Base-by-base conservation (phyloP, 2,888 invertebrate genomes). In the Nipponacmea schrenckii region DNA sequence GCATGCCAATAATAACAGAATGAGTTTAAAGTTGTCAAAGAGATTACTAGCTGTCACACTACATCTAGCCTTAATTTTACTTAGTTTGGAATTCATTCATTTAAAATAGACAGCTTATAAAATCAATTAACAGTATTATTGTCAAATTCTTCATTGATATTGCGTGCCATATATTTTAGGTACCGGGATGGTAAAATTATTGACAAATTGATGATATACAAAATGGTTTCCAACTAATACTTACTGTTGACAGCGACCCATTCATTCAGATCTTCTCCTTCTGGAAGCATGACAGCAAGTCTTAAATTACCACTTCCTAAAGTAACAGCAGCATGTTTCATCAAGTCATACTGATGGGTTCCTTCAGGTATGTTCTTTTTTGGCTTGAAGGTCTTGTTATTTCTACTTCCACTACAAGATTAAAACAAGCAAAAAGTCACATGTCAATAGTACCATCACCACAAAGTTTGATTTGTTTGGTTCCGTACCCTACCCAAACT, bases 161-260 rank as follows among this genome's bases (percentile, higher is more conserved):
- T n/a, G n/a, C n/a, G n/a, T n/a, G n/a, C n/a, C n/a, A n/a, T n/a
- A n/a, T n/a, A n/a, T n/a, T n/a, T n/a, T n/a, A n/a, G n/a, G n/a
- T n/a, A n/a, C n/a, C n/a, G n/a, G n/a, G n/a, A n/a, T n/a, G n/a
- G n/a, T n/a, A n/a, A n/a, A n/a, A n/a, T n/a, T n/a, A n/a, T n/a
- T n/a, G n/a, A n/a, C 39, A 5, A 39, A 39, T 39, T 5, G 1
- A 39, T 8, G 39, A 10, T 1, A 39, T 39, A 39, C 1, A 39
- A 31, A 39, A 39, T 1, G 10, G 39, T 39, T 39, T 39, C 5
- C 10, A 39, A 5, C 39, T 1, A 39, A 5, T 39, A 92, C 96
- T 93, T 90, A 97, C 98, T 98, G 89, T 99, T 99, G 64, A 99
- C 98, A 70, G 99, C 99, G 62, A 99, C 96, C 99, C 99, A 99